Evolutionary conservation across 2,113 vertebrate species (phyloP).

Genomic region (Dolichallabes microphthalmus): DNA sequence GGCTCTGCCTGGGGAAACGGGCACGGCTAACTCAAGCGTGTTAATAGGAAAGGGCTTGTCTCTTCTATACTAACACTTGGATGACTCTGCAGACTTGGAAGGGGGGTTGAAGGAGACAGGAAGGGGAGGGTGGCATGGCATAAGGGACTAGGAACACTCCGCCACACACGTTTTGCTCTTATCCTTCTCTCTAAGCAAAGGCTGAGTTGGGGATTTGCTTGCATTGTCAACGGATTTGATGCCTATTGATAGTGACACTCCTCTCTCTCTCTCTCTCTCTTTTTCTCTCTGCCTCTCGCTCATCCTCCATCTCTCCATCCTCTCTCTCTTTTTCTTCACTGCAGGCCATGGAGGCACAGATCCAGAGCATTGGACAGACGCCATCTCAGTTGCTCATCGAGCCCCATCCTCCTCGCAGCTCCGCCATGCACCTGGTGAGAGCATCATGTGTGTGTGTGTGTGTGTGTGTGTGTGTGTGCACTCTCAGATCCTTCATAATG

Average conservation of each 20-base stretch:
- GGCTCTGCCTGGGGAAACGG: conserved; percentile 73
- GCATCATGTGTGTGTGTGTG: conserved; percentile 57
- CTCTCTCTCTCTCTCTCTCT: conserved; percentile 63
- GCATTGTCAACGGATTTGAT: conserved; percentile 88
- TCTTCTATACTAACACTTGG: conserved; percentile 93
- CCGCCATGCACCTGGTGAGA: conserved; percentile 99
- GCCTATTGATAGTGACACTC: conserved; percentile 88
- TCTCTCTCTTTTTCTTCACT: conserved; percentile 65
- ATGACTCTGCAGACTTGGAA: conserved; percentile 84
- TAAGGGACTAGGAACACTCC: conserved; percentile 78
- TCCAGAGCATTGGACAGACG: conserved; percentile 98
- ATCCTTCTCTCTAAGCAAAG: conserved; percentile 60
- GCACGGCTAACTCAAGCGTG: conserved; percentile 90
- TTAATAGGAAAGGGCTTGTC: conserved; percentile 92
- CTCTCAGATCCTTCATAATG: conserved; percentile 6
- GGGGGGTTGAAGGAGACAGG: conserved; percentile 62
- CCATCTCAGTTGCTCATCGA: conserved; percentile 99
- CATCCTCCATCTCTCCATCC: conserved; percentile 6
- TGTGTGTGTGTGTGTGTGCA: conserved; percentile 23
- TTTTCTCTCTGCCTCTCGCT: conserved; percentile 46
- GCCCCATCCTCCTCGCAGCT: conserved; percentile 98
- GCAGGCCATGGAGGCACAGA: conserved; percentile 97
- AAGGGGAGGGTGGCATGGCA: conserved; percentile 68
- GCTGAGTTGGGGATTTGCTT: conserved; percentile 91
- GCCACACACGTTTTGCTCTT: conserved; percentile 20